A percentile compares a stretch with the other conserved stretches of the same genome.
Conservation (phyloP, 2,113 vertebrate species). For the Rhea pennata region DNA sequence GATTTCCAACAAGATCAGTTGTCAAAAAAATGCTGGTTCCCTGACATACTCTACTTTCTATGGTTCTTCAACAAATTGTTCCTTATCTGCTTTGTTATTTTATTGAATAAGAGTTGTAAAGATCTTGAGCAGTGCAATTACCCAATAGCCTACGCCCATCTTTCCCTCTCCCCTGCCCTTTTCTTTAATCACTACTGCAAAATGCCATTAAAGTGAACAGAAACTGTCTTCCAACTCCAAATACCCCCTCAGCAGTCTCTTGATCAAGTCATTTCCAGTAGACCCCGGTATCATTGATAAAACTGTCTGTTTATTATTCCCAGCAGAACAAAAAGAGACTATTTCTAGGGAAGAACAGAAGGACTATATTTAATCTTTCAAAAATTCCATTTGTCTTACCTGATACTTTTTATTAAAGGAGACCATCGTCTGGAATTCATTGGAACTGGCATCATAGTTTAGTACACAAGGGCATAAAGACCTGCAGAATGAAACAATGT, state of each 20-base stretch:
- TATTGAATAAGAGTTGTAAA: neutral
- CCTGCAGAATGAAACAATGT: conserved; percentile 24
- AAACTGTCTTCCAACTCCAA: neutral
- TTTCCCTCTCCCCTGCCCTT: neutral
- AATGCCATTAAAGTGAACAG: neutral
- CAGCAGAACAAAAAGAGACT: neutral
- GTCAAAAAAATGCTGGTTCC: neutral
- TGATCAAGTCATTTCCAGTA: neutral
- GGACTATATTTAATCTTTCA: neutral
- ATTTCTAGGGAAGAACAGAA: neutral
- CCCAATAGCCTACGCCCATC: neutral
- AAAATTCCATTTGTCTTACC: conserved; percentile 48
- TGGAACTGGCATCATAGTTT: conserved; percentile 24
- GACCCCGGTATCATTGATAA: neutral
- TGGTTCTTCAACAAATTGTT: neutral
- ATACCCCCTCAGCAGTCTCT: neutral
- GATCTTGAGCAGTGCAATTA: neutral
- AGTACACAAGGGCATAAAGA: conserved; percentile 68
- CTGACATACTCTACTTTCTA: neutral
- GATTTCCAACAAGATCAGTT: neutral
- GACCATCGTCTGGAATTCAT: conserved; percentile 38
- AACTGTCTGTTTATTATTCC: neutral
- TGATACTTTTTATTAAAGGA: conserved; percentile 75
- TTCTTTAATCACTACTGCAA: neutral
- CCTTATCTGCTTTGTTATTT: neutral